A percentile compares a stretch with the other conserved stretches of the same genome.
These are phyloP conservation scores for Formicarius rufipectus DNA, from an alignment of 2,113 vertebrate species.

Conservation along the genomic window DNA sequence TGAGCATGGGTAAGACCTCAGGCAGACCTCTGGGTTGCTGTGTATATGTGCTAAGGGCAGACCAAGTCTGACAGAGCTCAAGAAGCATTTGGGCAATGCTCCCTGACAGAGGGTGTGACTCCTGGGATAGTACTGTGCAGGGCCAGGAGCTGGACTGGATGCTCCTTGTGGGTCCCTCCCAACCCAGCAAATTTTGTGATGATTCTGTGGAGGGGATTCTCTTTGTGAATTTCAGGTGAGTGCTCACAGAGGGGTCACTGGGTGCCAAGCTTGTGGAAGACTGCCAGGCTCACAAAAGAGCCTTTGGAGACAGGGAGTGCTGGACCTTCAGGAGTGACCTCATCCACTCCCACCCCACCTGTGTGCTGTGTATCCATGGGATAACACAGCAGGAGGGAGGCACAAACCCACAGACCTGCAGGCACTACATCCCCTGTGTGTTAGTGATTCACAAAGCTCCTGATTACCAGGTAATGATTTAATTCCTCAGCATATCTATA, in stretches of 20 bases:
- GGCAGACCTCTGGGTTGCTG: neutral
- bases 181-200: neutral
- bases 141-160: neutral
- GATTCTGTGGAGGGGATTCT: neutral
- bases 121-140: neutral
- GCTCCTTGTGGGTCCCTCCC: neutral
- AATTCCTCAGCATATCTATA: neutral
- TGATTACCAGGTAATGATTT: neutral
- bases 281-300: neutral
- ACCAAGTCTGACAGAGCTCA: neutral
- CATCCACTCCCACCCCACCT: neutral
- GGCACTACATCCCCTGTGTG: accelerated
- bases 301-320: neutral
- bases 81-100: neutral
- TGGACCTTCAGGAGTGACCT: neutral
- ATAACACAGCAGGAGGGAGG: neutral
- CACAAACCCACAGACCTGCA: neutral
- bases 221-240: neutral
- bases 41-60: neutral
- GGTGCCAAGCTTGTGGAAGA: neutral
- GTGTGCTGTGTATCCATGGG: neutral
- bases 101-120: neutral
- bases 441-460: neutral
- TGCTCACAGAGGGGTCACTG: neutral
- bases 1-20: neutral